These are phyloP conservation scores for Metalampra italica DNA, from an alignment of 2,888 invertebrate genomes.

Conservation along the genomic window DNA sequence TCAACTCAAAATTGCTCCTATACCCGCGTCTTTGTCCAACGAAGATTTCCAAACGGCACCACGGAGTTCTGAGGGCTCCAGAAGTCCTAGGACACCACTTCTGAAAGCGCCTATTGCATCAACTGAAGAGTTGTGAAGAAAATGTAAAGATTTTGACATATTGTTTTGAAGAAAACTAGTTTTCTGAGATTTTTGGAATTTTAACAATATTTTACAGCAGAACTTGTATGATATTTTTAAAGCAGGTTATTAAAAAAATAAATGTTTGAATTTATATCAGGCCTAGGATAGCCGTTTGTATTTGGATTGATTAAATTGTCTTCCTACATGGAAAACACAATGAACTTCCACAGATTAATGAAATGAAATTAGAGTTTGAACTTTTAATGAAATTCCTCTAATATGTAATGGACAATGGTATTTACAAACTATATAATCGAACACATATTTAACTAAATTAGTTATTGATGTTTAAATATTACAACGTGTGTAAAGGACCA, in stretches of 20 bases:
- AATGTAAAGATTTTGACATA: conserved; percentile 27
- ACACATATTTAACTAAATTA: conserved; percentile 6
- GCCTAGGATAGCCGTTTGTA: not conserved
- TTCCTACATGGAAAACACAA: conserved; percentile 20
- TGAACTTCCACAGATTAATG: conserved; percentile 20
- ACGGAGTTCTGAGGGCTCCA: conserved; percentile 59
- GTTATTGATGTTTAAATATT: conserved; percentile 18
- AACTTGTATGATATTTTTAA: not conserved
- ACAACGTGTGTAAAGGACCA: conserved; percentile 21
- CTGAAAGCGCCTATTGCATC: conserved; percentile 74
- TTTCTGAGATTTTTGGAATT: not conserved
- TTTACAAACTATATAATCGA: conserved; percentile 3
- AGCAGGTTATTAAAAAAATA: not conserved
- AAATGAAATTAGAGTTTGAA: conserved; percentile 13
- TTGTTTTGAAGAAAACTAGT: not conserved
- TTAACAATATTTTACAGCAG: not conserved
- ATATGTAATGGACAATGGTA: conserved; percentile 34
- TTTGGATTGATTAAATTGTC: conserved; percentile 12
- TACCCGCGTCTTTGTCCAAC: conserved; percentile 80
- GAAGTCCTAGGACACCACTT: conserved; percentile 67
- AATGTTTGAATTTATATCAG: not conserved
- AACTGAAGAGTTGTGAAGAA: conserved; percentile 70
- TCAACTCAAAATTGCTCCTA: conserved; percentile 82
- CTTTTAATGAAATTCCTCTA: conserved; percentile 40
- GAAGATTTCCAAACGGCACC: conserved; percentile 76